Evolutionary conservation across 2,888 invertebrate species (phyloP), one percentile per base, ranked within the genome.

Genomic region (Auanema freiburgensis): DNA sequence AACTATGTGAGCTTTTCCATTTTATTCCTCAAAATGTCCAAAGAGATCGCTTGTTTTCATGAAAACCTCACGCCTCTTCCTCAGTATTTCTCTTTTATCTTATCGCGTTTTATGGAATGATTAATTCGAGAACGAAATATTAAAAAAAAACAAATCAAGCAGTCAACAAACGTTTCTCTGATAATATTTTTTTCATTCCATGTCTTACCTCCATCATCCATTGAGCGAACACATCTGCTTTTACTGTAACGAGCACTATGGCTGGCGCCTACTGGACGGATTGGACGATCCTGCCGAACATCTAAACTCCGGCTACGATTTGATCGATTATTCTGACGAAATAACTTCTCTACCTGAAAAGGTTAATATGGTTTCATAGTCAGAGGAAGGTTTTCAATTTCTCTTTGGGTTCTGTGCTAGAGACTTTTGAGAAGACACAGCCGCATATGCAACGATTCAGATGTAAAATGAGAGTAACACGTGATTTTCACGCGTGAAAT

Each of bases 331-430:
- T 76, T 76, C 50, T 69, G 68, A 5, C 76, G 71, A 56, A 76
- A 76, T n/a, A 76, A 56, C 41, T 72, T 69, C 21, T 76, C 76
- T n/a, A 76, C 76, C 76, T 76, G 53, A 1, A 67, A 62, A 42
- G 18, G 3, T 10, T 2, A 5, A 42, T 41, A 18, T 12, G 2
- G n/a, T n/a, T n/a, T n/a, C n/a, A n/a, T n/a, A n/a, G n/a, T n/a
- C n/a, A n/a, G n/a, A n/a, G n/a, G n/a, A n/a, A n/a, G n/a, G n/a
- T n/a, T 42, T n/a, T 21, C 21, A 2, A 41, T n/a, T 12, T 44
- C 3, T 46, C 46, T 46, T 16, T 33, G 3, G 4, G 3, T 33
- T 46, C 10, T 6, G 16, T 46, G 46, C 10, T 8, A 21, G 6
- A 18, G 46, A 21, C 6, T 16, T 43, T 43, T 43, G 43, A 43